Evolutionary conservation across 2,113 vertebrate genomes (phyloP), one percentile per base, ranked within the genome.

Genomic region (Trogon melanurus): DNA sequence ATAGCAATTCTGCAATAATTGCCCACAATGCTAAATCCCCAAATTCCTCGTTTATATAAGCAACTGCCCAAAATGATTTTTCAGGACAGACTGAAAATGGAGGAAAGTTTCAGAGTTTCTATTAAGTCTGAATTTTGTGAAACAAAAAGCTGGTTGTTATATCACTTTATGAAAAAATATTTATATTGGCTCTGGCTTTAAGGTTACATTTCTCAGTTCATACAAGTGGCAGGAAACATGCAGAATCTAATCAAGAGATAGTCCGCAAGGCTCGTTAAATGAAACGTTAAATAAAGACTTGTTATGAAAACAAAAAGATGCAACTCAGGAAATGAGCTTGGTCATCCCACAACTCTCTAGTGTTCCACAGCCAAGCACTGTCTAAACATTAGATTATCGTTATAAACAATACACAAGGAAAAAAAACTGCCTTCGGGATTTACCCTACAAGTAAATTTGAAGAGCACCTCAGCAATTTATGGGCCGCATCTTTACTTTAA

Each of bases 271-370:
- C 58, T 81, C 86, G 48, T 58, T 88, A 96, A 94, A 95, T 89
- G 65, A 93, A 93, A 95, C 54, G 60, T 86, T 89, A 93, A 92
- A 86, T 92, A 71, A 91, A 95, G 86, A 36, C 48, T 48, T 78
- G 66, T 82, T 91, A 89, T 56, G 70, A 91, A 97, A 97, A 96
- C 74, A 95, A 90, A 91, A 95, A 96, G 82, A 93, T 91, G 81
- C 58, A 84, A 67, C 82, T 96, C 86, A 92, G 93, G 94, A 96
- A 97, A 96, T 95, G 71, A 96, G 50, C 66, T 89, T 93, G 93
- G 84, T 95, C 96, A 79, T 89, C 94, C 91, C 90, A 79, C 70
- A 92, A 48, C 76, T 87, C 75, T 91, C 56, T 61, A 32, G 48
- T 94, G 50, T 71, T 78, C 73, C 76, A 69, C 16, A 75, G 93